phyloP scores from a whole-genome alignment of 2,113 vertebrate species.

The Podarcis cretensis region DNA sequence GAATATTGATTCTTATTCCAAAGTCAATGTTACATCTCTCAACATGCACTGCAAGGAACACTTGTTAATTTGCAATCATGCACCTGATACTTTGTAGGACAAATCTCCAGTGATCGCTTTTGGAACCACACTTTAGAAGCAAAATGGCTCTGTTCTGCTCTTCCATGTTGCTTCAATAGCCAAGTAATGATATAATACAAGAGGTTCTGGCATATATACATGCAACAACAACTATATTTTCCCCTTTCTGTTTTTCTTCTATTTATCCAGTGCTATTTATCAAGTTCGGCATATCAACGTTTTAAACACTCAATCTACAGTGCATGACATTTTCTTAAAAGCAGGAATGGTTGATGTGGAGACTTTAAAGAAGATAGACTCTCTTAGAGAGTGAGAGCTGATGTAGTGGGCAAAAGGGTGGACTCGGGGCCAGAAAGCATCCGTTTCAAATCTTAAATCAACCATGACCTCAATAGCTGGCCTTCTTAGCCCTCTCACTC shows the following conservation, averaged over 20 bases:
- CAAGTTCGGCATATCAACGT: neutral
- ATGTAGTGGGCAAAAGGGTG: neutral
- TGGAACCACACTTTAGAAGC: conserved; percentile 5
- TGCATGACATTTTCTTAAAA: neutral
- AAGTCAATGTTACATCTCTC: conserved; percentile 54
- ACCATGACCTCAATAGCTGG: neutral
- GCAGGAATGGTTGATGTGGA: neutral
- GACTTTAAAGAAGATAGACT: neutral
- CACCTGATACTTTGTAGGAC: neutral
- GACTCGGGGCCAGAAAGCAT: neutral
- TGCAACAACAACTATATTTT: neutral
- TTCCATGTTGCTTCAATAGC: neutral
- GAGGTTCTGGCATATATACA: neutral
- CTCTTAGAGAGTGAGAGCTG: neutral
- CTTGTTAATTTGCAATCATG: conserved; percentile 54
- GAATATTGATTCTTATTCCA: conserved; percentile 62
- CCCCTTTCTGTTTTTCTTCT: neutral
- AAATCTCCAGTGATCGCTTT: conserved; percentile 1
- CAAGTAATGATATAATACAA: neutral
- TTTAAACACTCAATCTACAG: neutral
- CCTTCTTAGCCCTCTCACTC: neutral
- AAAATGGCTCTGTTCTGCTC: neutral
- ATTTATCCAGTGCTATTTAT: neutral
- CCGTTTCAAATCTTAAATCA: neutral
- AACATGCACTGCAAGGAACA: conserved; percentile 23